phyloP scores from a whole-genome alignment of 2,888 invertebrate genomes.

The Agrochola litura region DNA sequence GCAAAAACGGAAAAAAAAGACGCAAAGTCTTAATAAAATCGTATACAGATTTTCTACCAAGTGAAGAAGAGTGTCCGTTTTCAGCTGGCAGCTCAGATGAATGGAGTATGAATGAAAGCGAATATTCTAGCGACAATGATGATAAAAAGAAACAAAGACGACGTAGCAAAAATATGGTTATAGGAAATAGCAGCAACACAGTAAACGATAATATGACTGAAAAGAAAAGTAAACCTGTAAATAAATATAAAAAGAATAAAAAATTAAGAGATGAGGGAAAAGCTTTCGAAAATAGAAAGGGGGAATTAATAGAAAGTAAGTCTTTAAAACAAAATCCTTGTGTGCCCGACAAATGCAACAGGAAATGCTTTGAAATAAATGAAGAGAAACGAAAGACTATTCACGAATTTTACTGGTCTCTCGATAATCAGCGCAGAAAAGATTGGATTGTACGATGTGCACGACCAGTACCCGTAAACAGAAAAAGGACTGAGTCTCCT shows the following conservation, averaged over 20 bases:
- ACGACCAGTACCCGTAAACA: slow-evolving; percentile 4
- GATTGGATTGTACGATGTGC: slow-evolving; percentile 22
- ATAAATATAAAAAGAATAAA: slow-evolving; percentile 23
- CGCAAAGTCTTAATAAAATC: slow-evolving; percentile 15
- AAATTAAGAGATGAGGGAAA: slow-evolving; percentile 20
- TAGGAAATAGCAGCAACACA: slow-evolving; percentile 16
- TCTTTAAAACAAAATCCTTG: slow-evolving; percentile 23
- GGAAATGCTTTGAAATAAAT: slow-evolving; percentile 24
- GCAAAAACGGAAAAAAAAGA: slow-evolving; percentile 19
- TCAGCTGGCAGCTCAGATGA: slow-evolving; percentile 22
- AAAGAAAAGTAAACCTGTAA: slow-evolving; percentile 28
- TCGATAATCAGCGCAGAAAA: slow-evolving; percentile 28
- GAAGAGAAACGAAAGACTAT: slow-evolving; percentile 19
- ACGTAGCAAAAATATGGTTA: slow-evolving; percentile 19
- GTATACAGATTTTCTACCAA: slow-evolving; percentile 18
- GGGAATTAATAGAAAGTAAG: slow-evolving; percentile 23
- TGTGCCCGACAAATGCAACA: slow-evolving; percentile 11
- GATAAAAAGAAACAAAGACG: slow-evolving; percentile 22
- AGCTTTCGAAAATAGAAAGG: slow-evolving; percentile 12
- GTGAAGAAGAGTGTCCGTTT: slow-evolving; percentile 18
- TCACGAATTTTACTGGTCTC: slow-evolving; percentile 18
- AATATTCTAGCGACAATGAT: slow-evolving; percentile 13
- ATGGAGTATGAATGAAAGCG: slow-evolving; percentile 19
- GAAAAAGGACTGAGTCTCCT: slow-evolving; percentile 21
- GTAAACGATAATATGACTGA: slow-evolving; percentile 13